Evolutionary conservation across 1,140 invertebrate genomes (phyloP), one percentile per base, ranked within the genome.

Genomic region (Scaptomyza pallida): DNA sequence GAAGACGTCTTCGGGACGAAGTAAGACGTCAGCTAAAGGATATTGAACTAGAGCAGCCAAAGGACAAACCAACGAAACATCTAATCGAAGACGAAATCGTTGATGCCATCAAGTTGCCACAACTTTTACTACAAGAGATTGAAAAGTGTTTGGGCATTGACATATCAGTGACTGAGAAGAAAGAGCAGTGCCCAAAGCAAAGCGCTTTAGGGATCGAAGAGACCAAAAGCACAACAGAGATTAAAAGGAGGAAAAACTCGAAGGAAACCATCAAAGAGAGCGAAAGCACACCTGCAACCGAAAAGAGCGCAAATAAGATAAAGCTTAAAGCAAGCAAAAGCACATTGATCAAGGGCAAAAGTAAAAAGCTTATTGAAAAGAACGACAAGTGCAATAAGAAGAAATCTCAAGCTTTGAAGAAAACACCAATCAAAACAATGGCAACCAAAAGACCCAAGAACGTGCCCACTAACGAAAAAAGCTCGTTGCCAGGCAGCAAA

Each of bases 71-170:
- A 5, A 54, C 12, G 5, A 60, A 9, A 2, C 56, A 82, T 1
- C 61, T 85, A 5, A 47, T 89, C 12, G 81, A 89, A 13, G 90
- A 91, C 44, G 83, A 79, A 41, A 82, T 82, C 41, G 88, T 91
- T 5, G 89, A 91, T 48, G 57, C 88, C 17, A 82, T 89, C 0
- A 68, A 81, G 23, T 68, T 91, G 43, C 89, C 89, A 6, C 59
- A 73, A 15, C 6, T 73, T 3, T 33, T 91, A 21, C 54, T 91
- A 15, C 63, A 85, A 26, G 86, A 91, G 47, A 90, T 91, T 30
- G 73, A 76, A 56, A 75, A 90, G 30, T 86, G 82, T n/a, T 82
- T 91, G 6, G 82, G 89, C 41, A 64, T 79, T 15, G 48, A 88
- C 5, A 56, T 82, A 40, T 40, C 47, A 47, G 37, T 15, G 1